Evolutionary conservation across 2,113 vertebrate species (phyloP), one percentile per base, ranked within the genome.

Genomic region (Oreocharis arfaki): DNA sequence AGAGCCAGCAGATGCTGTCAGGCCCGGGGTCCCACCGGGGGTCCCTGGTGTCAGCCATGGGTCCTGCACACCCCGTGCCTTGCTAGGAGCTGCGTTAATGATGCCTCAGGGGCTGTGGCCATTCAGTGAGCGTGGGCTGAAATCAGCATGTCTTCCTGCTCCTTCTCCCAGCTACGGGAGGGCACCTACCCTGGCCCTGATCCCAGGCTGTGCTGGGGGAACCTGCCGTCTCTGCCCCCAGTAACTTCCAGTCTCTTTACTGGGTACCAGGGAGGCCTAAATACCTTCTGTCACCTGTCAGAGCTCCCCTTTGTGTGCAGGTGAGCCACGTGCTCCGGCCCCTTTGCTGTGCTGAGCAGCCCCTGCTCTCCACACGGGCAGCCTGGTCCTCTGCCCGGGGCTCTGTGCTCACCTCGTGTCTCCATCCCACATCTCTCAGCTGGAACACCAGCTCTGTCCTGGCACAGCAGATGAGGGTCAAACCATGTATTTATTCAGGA

Each of bases 21-120:
- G 97, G 2, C 7, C 28, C 0, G 0, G 33, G 52, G 26, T 30
- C 1, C 11, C 47, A 10, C 37, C 0, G 0, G 3, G 2, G 27
- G 42, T 35, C 11, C 39, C 22, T 3, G 6, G 20, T 6, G 7
- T 32, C 5, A 9, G 30, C 39, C 10, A 1, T 1, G 11, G 70
- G 23, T 33, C 15, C 47, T 11, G 39, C 69, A 6, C 52, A 4
- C 8, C 44, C 55, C 0, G 0, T 4, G 24, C 44, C 68, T 70
- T 22, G 0, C 49, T 75, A 67, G 80, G 27, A 16, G 65, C 84
- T 47, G 46, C 0, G 7, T 26, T 70, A 52, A 44, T 12, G 42
- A 41, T 0, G 1, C 42, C 59, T 65, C 28, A 17, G 67, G 33
- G 21, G 65, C 55, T 53, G 65, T 33, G 5, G 39, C 24, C 14